These are phyloP conservation scores for Metacarcinus magister DNA, from an alignment of 2,888 invertebrate genomes.

Conservation along the genomic window DNA sequence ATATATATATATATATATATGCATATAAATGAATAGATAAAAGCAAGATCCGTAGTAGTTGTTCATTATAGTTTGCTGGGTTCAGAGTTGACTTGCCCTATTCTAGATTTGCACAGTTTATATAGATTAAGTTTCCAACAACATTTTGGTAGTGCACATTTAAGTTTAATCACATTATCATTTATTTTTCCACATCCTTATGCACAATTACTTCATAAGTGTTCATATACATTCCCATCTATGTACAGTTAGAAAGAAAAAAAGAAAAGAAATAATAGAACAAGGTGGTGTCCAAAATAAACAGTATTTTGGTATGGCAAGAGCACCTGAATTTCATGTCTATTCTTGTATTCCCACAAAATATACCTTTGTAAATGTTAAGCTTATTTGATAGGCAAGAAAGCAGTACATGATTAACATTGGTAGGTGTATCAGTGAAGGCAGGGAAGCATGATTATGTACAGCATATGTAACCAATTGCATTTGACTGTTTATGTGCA, in stretches of 20 bases:
- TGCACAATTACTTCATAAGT: background rate
- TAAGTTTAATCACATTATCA: background rate
- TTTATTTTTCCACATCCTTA: background rate
- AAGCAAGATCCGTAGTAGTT: background rate
- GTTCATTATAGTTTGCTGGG: background rate
- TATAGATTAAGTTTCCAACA: slow-evolving; percentile 18
- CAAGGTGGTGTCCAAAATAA: background rate
- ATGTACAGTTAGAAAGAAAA: background rate
- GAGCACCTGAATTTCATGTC: background rate
- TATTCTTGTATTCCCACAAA: background rate
- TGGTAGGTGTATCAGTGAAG: background rate
- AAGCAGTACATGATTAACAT: background rate
- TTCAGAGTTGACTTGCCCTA: background rate
- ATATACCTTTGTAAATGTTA: background rate
- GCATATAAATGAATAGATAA: no score
- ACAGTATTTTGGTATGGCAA: background rate
- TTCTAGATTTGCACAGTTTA: background rate
- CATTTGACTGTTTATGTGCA: background rate
- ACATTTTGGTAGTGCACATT: slow-evolving; percentile 9
- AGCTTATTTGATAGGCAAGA: background rate
- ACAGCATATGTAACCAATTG: background rate
- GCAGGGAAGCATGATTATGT: background rate
- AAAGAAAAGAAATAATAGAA: background rate
- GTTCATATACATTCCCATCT: background rate
- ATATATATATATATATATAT: background rate